Percentiles rank a stretch among this genome's conserved stretches.
These are phyloP conservation scores for Pteromalus puparum DNA, from an alignment of 1,140 invertebrate species.

Conservation along the genomic window DNA sequence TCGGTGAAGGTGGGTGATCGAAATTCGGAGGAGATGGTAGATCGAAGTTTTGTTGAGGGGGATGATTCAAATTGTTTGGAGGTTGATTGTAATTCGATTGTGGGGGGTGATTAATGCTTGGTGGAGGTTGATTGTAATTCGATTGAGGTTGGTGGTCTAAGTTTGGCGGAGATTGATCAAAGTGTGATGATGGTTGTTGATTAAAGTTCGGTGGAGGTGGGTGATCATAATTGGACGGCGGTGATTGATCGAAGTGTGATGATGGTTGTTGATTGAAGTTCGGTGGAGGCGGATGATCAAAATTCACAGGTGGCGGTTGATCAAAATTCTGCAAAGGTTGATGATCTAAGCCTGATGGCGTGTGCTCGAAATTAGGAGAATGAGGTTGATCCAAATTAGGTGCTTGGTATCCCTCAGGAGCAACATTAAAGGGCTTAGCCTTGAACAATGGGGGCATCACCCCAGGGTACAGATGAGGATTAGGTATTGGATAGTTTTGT, in stretches of 20 bases:
- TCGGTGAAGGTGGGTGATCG: constrained; percentile 23
- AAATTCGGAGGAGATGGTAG: not conserved
- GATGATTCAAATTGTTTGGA: constrained; percentile 3
- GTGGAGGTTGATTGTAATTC: constrained; percentile 18
- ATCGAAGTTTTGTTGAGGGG: not conserved
- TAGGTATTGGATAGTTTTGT: constrained; percentile 47
- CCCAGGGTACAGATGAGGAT: constrained; percentile 60
- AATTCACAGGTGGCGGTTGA: too few species aligned
- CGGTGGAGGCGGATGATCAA: constrained; percentile 4
- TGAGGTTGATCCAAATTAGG: constrained; percentile 1
- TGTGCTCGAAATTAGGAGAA: not conserved
- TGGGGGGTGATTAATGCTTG: not conserved
- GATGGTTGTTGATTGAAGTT: constrained; percentile 6
- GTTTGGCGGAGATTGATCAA: constrained; percentile 8
- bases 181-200: not conserved
- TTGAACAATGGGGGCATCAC: constrained; percentile 64
- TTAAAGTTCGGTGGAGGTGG: not conserved
- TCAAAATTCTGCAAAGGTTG: constrained; percentile 10
- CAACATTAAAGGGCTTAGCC: constrained; percentile 56
- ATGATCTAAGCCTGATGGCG: not conserved
- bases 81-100: not conserved
- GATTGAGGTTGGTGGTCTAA: constrained; percentile 16
- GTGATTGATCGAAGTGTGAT: not conserved
- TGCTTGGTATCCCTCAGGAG: not conserved
- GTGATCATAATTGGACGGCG: not conserved